Evolutionary conservation across 1,140 invertebrate genomes (phyloP), one percentile per base, ranked within the genome.

Genomic region (Nylanderia fulva): DNA sequence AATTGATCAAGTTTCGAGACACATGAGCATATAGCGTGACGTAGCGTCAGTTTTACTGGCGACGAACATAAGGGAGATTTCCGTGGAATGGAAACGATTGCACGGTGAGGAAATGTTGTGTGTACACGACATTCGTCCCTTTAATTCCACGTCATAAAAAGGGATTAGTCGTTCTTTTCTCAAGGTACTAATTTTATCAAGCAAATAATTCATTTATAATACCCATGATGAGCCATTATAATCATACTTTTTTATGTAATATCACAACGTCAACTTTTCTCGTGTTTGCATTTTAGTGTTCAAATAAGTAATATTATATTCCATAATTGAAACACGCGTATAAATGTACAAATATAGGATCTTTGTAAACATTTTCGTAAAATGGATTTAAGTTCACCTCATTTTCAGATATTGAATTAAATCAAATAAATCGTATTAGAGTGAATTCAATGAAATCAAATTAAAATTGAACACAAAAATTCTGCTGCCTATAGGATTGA

Each of bases 1-100:
- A 39, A 39, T 27, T 80, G 77, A 80, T 82, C 71, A 82, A 82
- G 66, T 72, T 82, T 60, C 77, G 77, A 72, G 71, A 60, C n/a
- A 24, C n/a, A 36, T 33, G 52, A 72, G 36, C 8, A 58, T 42
- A 54, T 56, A 82, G 77, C 66, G n/a, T 72, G 77, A 82, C 54
- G 24, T 60, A 45, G 52, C 42, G 42, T 33, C 36, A 71, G 27
- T 24, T 82, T 60, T 45, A 21, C 52, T 4, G 39, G 9, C 39
- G 58, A 21, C n/a, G 18, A 13, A 58, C 33, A 18, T 66, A 45
- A 45, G 36, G 52, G 77, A 45, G 48, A 42, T 58, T 72, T 72
- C 36, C 18, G 27, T 72, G 66, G 39, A 82, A 72, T 5, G 77
- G 58, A 56, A 72, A 72, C 66, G 24, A 82, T 79, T 66, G 45